phyloP scores from a whole-genome alignment of 2,888 invertebrate genomes.

The Congeria kusceri region DNA sequence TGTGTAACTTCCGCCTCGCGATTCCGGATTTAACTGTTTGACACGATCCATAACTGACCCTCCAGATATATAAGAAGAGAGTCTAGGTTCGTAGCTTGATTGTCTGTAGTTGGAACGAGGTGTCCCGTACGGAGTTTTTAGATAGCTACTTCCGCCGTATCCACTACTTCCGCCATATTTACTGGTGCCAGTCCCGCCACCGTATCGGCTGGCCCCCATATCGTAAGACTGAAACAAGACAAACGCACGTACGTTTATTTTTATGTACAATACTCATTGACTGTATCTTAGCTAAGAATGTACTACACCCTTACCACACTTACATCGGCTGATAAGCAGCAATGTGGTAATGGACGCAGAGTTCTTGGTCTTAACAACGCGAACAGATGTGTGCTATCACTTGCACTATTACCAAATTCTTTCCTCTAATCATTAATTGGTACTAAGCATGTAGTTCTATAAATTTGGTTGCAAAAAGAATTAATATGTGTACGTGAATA shows the following conservation, averaged over 20 bases:
- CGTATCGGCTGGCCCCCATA: conserved; percentile 79
- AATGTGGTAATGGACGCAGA: no score
- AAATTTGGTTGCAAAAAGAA: no score
- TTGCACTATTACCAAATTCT: no score
- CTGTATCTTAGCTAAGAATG: no score
- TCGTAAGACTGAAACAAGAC: conserved; percentile 76
- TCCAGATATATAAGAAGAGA: conserved; percentile 45
- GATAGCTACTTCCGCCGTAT: conserved; percentile 63
- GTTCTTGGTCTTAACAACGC: no score
- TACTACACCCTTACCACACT: no score
- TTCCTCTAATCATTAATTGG: no score
- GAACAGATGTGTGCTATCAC: no score
- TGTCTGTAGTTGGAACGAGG: conserved; percentile 57
- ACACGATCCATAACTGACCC: conserved; percentile 73
- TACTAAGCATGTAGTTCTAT: no score
- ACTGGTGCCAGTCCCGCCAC: conserved; percentile 60
- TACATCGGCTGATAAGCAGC: no score
- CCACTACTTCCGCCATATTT: conserved; percentile 63
- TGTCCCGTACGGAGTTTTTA: conserved; percentile 64
- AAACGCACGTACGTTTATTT: neutral
- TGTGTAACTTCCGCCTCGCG: conserved; percentile 68
- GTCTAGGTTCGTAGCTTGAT: conserved; percentile 61
- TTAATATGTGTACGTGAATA: no score
- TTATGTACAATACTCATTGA: no score
- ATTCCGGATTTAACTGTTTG: conserved; percentile 65